Evolutionary conservation across 2,888 invertebrate species (phyloP), one percentile per base, ranked within the genome.

Genomic region (Napeogenes inachia): DNA sequence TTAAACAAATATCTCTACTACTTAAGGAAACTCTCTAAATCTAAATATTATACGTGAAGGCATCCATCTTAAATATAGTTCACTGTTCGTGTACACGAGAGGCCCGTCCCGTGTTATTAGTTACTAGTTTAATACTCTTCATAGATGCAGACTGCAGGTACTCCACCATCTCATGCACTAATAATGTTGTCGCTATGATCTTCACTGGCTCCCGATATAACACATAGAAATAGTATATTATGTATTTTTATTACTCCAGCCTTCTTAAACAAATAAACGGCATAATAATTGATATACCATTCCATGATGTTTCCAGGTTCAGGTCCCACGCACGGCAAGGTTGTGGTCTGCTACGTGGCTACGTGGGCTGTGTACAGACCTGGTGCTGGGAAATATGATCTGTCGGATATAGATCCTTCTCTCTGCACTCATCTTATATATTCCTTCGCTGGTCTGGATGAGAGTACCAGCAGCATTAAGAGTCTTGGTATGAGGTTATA

Each of bases 341-440:
- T 93, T 30, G 94, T 96, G 4, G 95, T 95, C 0, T 96, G 96
- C 82, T 97, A 96, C 78, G 92, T 95, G 56, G 94, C 94, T 4
- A 92, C 94, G 8, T 96, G 96, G 96, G 94, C 96, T 0, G 92
- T 92, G 0, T 96, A 96, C 85, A 89, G 96, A 21, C 92, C 92
- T 0, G 91, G 83, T 0, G 90, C 85, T 33, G 96, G 95, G 0
- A 91, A 92, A 67, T 96, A 94, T 81, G 86, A 87, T 3, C 84
- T 95, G 30, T 92, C 93, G 38, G 89, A 95, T 77, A 91, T 96
- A 68, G 94, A 94, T 70, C 94, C 96, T 0, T 91, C 91, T 13
- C 86, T 96, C 6, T 97, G 97, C 80, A 96, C 96, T 0, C 96
- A 96, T 74, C 85, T 95, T 8, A 92, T 97, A 10, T 97, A 97